Conservation (phyloP, 2,113 vertebrate genomes). For the Pelecanus crispus region DNA sequence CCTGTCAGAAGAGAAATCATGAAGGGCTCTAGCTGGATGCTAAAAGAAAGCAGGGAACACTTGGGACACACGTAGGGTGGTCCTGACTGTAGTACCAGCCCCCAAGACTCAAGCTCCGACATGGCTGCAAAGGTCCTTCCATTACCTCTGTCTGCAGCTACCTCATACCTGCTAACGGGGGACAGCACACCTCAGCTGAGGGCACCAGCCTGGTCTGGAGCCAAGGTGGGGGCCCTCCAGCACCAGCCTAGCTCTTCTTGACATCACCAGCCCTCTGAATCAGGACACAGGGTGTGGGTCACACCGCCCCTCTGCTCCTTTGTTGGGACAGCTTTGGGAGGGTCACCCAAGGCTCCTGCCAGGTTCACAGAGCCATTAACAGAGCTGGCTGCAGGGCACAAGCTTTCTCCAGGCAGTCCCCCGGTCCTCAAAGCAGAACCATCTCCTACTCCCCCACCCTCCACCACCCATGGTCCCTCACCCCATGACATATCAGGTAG, state of each 20-base stretch:
- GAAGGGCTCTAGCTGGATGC: neutral
- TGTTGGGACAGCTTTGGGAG: neutral
- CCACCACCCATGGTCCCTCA: rapidly evolving
- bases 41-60: neutral
- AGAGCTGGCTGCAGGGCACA: neutral
- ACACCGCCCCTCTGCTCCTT: neutral
- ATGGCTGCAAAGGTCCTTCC: neutral
- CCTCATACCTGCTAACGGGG: neutral
- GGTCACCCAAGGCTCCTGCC: neutral
- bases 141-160: neutral
- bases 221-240: neutral
- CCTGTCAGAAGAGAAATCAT: neutral
- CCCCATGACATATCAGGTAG: neutral
- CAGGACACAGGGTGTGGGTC: neutral
- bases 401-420: neutral
- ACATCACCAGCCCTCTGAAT: neutral
- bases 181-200: neutral
- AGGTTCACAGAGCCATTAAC: neutral
- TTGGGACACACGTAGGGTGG: neutral
- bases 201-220: neutral
- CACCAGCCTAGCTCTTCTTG: neutral
- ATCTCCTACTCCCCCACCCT: neutral
- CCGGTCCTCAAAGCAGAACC: neutral
- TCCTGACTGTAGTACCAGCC: neutral
- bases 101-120: neutral